Percentiles rank a stretch among this genome's conserved stretches.
phyloP scores from a whole-genome alignment of 2,888 invertebrate species.

The Eupelmus urozonus region DNA sequence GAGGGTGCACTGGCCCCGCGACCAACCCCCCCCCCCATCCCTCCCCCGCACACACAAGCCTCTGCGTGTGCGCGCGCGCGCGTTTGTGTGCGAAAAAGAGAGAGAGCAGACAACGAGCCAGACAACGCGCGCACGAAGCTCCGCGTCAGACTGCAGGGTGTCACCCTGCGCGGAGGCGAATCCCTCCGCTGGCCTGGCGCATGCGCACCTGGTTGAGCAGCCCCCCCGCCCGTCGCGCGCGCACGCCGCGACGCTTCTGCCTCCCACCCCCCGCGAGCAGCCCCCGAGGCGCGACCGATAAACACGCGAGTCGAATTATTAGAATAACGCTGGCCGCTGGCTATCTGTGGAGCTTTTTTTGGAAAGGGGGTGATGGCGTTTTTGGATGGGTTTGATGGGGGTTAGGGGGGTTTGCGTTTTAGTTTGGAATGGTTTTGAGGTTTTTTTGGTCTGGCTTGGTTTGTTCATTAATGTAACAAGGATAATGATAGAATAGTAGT shows the following conservation, averaged over 20 bases:
- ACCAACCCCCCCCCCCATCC: neutral
- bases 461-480: too few relatives aligned
- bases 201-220: neutral
- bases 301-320: constrained; percentile 1
- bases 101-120: constrained; percentile 32
- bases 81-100: neutral
- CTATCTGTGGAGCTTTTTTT: too few relatives aligned
- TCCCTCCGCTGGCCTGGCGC: neutral
- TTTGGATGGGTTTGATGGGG: neutral
- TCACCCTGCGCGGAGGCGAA: constrained; percentile 67
- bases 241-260: neutral
- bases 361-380: neutral
- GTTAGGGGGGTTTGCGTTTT: neutral
- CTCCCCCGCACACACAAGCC: too few relatives aligned
- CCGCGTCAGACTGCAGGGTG: constrained; percentile 77
- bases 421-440: too few relatives aligned
- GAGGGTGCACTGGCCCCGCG: constrained; percentile 61
- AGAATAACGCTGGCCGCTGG: neutral
- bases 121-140: constrained; percentile 56
- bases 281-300: constrained; percentile 1
- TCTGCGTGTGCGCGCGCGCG: neutral
- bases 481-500: too few relatives aligned
- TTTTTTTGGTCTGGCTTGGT: too few relatives aligned
- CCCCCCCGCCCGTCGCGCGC: neutral
- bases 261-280: neutral